Evolutionary conservation across 2,797 vertebrate genomes (phyloP).

Genomic region (Nyctibius grandis): DNA sequence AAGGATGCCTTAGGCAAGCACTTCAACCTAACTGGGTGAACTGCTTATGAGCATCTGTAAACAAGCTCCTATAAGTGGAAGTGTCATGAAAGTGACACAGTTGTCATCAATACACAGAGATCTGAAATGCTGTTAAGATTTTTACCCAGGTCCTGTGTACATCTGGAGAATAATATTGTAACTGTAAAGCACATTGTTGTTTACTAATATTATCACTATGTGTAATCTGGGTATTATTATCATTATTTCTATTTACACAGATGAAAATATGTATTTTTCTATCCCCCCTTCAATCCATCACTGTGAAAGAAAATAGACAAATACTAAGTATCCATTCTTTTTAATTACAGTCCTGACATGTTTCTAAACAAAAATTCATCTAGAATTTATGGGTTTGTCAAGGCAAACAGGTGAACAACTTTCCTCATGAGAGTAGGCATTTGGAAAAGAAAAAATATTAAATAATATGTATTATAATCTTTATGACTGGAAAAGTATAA

Average conservation of each 20-base stretch:
- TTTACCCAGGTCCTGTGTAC: background rate
- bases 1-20: background rate
- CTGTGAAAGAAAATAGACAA: background rate
- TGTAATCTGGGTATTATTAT: background rate
- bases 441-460: background rate
- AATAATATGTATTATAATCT: background rate
- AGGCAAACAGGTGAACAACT: background rate
- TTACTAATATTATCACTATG: background rate
- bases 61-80: background rate
- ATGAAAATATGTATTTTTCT: background rate
- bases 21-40: background rate
- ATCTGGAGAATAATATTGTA: background rate
- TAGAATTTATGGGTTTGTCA: background rate
- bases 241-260: background rate
- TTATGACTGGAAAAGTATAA: background rate
- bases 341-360: background rate
- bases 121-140: background rate
- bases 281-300: background rate
- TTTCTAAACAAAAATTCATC: background rate
- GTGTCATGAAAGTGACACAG: background rate
- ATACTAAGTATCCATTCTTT: background rate
- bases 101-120: background rate
- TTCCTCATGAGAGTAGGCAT: background rate
- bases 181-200: background rate
- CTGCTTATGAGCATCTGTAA: background rate